A percentile compares a stretch with the other conserved stretches of the same genome.
Evolutionary conservation across 2,113 vertebrate genomes (phyloP).

Genomic region (Platysteira castanea): DNA sequence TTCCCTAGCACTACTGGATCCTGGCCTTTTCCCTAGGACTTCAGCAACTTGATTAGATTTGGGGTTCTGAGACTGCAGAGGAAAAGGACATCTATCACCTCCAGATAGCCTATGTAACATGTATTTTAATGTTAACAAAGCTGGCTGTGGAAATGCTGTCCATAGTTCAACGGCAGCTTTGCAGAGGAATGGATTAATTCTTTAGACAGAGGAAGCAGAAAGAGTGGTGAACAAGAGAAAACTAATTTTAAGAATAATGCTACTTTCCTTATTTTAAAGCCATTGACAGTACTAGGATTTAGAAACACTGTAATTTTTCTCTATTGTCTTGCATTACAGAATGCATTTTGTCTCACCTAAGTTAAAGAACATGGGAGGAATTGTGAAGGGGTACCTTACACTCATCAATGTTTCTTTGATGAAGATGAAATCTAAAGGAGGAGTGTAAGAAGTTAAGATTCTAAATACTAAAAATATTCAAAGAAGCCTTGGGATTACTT

Average conservation of each 20-base stretch:
- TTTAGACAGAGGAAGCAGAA: not conserved
- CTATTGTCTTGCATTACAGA: not conserved
- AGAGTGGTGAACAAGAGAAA: not conserved
- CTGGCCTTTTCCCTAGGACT: not conserved
- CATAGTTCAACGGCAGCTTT: not conserved
- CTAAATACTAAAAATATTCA: not conserved
- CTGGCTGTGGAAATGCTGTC: not conserved
- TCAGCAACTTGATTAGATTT: not conserved
- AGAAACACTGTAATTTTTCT: not conserved
- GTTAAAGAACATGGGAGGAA: not conserved
- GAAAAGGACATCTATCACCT: not conserved
- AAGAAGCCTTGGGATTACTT: not conserved
- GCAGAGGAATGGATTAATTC: not conserved
- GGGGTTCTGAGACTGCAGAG: slow-evolving; percentile 28
- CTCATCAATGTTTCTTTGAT: not conserved
- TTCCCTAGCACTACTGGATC: not conserved
- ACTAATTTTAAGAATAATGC: not conserved
- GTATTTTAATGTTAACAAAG: not conserved
- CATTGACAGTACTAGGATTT: not conserved
- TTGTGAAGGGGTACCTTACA: not conserved
- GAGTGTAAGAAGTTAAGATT: not conserved
- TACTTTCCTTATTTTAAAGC: not conserved
- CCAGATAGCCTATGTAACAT: not conserved
- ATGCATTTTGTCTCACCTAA: not conserved
- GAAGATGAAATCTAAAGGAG: not conserved